Evolutionary conservation across 1,140 invertebrate genomes (phyloP).

Genomic region (Mactra quadrangularis): DNA sequence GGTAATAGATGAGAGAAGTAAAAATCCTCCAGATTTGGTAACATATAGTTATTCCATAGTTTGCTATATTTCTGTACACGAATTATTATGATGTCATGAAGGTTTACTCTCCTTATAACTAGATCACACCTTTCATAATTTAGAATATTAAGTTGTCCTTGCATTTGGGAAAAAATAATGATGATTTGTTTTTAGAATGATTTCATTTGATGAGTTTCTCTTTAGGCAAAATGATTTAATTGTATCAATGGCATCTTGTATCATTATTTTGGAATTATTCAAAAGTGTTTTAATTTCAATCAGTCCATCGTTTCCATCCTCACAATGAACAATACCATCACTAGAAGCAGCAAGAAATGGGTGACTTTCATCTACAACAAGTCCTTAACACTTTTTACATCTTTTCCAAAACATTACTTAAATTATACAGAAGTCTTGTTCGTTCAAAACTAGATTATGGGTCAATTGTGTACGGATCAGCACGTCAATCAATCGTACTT

Average conservation of each 20-base stretch:
- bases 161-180: constrained; percentile 5
- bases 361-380: not conserved
- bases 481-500: no score
- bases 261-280: not conserved
- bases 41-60: constrained; percentile 14
- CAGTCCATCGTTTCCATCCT: not conserved
- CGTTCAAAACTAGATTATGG: no score
- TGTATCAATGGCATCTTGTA: not conserved
- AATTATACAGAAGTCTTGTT: no score
- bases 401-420: no score
- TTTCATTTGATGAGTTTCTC: not conserved
- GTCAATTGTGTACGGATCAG: no score
- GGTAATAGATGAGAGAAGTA: constrained; percentile 1
- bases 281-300: constrained; percentile 26
- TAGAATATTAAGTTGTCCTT: constrained; percentile 32
- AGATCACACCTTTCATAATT: constrained; percentile 18
- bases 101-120: constrained; percentile 2
- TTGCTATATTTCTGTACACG: not conserved
- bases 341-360: not conserved
- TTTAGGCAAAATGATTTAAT: not conserved
- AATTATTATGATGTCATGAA: constrained; percentile 12
- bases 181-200: not conserved
- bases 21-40: constrained; percentile 11
- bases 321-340: constrained; percentile 1
- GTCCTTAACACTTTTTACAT: not conserved